Evolutionary conservation across 2,797 vertebrate genomes (phyloP).

Genomic region (Notoglanidium macrostoma): DNA sequence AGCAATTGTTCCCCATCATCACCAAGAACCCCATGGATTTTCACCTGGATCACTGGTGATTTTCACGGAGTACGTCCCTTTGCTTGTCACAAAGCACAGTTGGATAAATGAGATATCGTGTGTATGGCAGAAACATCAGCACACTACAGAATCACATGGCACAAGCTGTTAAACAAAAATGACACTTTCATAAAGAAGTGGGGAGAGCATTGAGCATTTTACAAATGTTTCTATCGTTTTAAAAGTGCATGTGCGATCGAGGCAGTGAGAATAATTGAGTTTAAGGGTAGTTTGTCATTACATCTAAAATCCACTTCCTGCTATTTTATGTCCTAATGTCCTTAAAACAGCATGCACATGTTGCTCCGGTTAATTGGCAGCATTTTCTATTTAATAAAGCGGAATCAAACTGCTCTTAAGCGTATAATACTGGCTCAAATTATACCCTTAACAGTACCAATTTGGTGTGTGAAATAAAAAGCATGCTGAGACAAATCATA

Average conservation of each 20-base stretch:
- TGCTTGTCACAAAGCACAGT: not conserved
- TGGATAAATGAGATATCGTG: not conserved
- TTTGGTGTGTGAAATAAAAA: not conserved
- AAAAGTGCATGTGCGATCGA: not conserved
- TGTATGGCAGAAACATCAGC: not conserved
- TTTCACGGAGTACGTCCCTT: slow-evolving; percentile 22
- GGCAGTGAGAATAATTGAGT: not conserved
- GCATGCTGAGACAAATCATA: too few species aligned
- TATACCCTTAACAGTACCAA: not conserved
- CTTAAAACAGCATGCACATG: not conserved
- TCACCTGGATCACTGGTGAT: slow-evolving; percentile 5
- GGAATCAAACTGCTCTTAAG: not conserved
- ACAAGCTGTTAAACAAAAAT: not conserved
- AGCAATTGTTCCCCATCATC: slow-evolving; percentile 34
- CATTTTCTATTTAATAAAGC: not conserved
- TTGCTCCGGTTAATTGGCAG: not conserved
- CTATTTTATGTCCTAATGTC: not conserved
- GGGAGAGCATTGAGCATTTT: not conserved
- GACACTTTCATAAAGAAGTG: not conserved
- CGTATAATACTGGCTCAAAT: not conserved
- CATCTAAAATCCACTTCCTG: not conserved
- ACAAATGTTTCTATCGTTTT: not conserved
- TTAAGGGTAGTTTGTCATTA: not conserved
- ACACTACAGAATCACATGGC: not conserved
- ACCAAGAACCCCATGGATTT: slow-evolving; percentile 32